Evolutionary conservation across 2,797 vertebrate species (phyloP), one percentile per base, ranked within the genome.

Genomic region (Microctenopoma stevenorrisi): DNA sequence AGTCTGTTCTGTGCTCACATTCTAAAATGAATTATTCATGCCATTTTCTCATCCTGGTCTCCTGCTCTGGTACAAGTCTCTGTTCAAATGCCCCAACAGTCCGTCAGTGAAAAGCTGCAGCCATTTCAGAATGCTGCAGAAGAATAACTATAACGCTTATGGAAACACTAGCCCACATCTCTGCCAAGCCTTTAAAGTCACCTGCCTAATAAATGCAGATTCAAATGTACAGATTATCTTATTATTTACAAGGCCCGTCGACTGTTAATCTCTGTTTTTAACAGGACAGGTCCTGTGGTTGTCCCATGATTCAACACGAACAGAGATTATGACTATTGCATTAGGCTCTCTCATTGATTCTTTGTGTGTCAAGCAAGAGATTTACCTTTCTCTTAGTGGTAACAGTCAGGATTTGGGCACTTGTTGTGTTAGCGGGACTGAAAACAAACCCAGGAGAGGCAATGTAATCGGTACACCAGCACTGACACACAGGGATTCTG

Each of bases 11-110:
- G 64, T 54, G 28, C 7, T 64, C 18, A 43, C 70, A 47, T 73
- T 76, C 43, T 57, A 7, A 75, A 81, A 81, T 84, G 68, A 68
- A 80, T 83, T 76, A 83, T 86, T 85, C 60, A 78, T 72, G 72
- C 33, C 1, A 30, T 78, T 52, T 12, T 52, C 40, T 50, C 26
- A n/a, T 77, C 64, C 50, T 44, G 40, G 64, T 12, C 37, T 38
- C 37, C 42, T 53, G 37, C 37, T 56, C 63, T 10, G 64, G 74
- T 52, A 38, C 26, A 30, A 42, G 57, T 58, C 50, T 75, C 28
- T 43, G 37, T 59, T 72, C n/a, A 79, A 64, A 54, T 59, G 54
- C 49, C 37, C 63, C 15, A 56, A 63, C 66, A 76, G 46, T 65
- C 73, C 48, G 38, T 73, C 47, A 35, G 18, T 48, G 63, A 49